Evolutionary conservation across 2,888 invertebrate genomes (phyloP).

Genomic region (Linyphia triangularis): DNA sequence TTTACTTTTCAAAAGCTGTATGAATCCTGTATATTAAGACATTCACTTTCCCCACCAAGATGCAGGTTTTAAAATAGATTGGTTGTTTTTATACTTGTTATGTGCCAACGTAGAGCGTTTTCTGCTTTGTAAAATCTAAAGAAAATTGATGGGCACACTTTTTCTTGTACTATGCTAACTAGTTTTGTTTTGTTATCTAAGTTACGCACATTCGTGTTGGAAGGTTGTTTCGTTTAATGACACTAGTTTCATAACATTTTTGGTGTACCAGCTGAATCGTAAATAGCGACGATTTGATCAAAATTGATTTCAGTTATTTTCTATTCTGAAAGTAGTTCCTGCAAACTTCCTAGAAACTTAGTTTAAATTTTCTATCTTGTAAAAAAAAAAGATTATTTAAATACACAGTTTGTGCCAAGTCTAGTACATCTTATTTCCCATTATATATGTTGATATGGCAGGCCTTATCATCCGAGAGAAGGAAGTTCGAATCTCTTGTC

Average conservation of each 20-base stretch:
- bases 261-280: background rate
- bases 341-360: background rate
- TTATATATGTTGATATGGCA: constrained; percentile 11
- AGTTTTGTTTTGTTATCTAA: constrained; percentile 10
- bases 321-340: background rate
- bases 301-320: background rate
- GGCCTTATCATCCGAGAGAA: constrained; percentile 7
- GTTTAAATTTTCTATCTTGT: background rate
- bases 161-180: background rate
- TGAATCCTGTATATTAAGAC: no score
- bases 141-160: background rate
- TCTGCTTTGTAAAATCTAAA: constrained; percentile 4
- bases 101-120: constrained; percentile 64
- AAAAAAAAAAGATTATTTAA: background rate
- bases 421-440: background rate
- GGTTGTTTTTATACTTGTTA: constrained; percentile 40
- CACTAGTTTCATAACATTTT: background rate
- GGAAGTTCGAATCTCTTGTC: background rate
- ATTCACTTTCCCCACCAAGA: background rate
- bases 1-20: no score
- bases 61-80: background rate
- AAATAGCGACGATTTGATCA: background rate
- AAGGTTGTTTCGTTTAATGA: background rate
- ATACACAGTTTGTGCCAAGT: constrained; percentile 23
- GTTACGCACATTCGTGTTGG: constrained; percentile 1